phyloP scores from a whole-genome alignment of 2,888 invertebrate genomes.

The Nomada flava region DNA sequence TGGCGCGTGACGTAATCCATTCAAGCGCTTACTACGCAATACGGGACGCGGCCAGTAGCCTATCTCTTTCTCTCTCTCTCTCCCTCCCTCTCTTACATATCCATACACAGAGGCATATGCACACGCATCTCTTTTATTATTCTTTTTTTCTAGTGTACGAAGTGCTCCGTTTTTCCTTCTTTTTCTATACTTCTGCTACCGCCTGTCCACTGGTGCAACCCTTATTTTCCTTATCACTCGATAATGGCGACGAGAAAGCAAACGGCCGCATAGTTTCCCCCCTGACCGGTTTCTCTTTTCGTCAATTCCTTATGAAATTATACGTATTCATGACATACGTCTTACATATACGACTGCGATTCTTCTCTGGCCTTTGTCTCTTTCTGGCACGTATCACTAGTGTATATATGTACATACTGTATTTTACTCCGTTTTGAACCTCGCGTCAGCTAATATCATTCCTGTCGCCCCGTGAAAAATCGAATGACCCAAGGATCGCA shows the following conservation, averaged over 20 bases:
- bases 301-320: background rate
- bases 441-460: too few relatives aligned
- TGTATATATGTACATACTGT: too few relatives aligned
- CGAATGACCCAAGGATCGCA: background rate
- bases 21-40: constrained; percentile 81
- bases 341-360: background rate
- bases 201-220: constrained; percentile 1
- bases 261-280: constrained; percentile 12
- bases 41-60: constrained; percentile 66
- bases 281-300: constrained; percentile 19
- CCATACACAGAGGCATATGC: too few relatives aligned
- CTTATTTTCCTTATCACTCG: constrained; percentile 23
- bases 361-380: constrained; percentile 5
- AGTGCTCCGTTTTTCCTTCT: background rate
- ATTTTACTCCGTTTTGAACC: too few relatives aligned
- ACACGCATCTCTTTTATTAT: background rate
- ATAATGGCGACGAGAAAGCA: constrained; percentile 39
- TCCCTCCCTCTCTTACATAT: background rate
- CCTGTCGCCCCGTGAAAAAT: background rate
- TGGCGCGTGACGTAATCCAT: constrained; percentile 79
- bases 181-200: background rate
- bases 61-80: constrained; percentile 12
- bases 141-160: background rate
- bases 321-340: background rate
- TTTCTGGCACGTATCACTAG: too few relatives aligned